Percentiles rank a stretch among this genome's conserved stretches.
Evolutionary conservation across 1,140 invertebrate species (phyloP).

Genomic region (Xylocopa sonorina): DNA sequence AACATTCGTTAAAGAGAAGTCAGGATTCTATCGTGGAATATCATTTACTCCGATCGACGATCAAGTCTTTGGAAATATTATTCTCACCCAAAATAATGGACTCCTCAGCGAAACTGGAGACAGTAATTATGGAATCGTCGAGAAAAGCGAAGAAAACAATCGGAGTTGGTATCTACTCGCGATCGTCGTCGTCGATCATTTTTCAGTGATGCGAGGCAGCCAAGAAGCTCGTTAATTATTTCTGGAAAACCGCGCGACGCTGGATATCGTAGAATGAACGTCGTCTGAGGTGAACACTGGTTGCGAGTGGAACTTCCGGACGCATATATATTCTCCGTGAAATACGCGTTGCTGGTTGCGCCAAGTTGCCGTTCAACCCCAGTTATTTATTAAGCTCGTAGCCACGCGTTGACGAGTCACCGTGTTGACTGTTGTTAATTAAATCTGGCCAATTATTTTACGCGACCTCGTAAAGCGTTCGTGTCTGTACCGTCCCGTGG

Average conservation of each 20-base stretch:
- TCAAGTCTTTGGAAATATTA: too few relatives aligned
- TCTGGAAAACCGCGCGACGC: conserved; percentile 11
- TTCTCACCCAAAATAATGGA: neutral
- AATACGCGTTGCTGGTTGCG: conserved; percentile 51
- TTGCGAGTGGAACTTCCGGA: conserved; percentile 26
- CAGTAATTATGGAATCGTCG: neutral
- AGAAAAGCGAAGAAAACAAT: neutral
- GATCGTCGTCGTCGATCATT: neutral
- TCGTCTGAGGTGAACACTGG: neutral
- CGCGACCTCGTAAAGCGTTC: conserved; percentile 62
- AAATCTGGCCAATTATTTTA: conserved; percentile 66
- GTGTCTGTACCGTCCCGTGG: conserved; percentile 33
- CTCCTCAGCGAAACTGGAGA: neutral
- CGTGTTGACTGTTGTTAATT: conserved; percentile 66
- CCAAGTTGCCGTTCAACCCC: conserved; percentile 38
- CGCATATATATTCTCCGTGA: conserved; percentile 65
- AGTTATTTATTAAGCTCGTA: conserved; percentile 62
- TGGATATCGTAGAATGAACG: conserved; percentile 27
- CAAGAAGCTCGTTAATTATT: conserved; percentile 9
- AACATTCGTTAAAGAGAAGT: too few relatives aligned
- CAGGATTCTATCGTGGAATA: too few relatives aligned
- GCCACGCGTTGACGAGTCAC: conserved; percentile 59
- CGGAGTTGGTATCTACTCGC: too few relatives aligned
- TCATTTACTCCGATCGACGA: too few relatives aligned
- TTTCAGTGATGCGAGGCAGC: neutral